Conservation (phyloP, 2,888 invertebrate species). For the Metallyticus violacea region DNA sequence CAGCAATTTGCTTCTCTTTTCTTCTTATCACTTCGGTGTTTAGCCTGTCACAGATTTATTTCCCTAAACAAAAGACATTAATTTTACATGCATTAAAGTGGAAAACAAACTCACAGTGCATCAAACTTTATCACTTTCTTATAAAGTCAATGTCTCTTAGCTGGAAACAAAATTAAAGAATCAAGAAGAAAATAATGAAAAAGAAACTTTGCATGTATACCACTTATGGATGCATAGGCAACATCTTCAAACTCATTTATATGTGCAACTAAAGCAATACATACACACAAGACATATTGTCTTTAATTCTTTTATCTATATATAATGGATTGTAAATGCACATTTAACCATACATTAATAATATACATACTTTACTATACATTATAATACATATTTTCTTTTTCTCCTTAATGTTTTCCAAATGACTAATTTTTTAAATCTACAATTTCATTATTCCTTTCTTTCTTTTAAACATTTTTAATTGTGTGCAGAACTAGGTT, state of each 20-base stretch:
- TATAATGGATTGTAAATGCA: constrained; percentile 1
- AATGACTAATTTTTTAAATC: not conserved
- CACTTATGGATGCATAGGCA: not conserved
- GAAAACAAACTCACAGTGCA: not conserved
- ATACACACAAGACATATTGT: not conserved
- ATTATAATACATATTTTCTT: constrained; percentile 20
- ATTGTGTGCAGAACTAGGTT: not conserved
- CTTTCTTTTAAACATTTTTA: not conserved
- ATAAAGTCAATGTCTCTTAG: not conserved
- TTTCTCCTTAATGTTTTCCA: not conserved
- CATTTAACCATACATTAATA: not conserved
- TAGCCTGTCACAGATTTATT: not conserved
- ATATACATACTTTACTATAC: constrained; percentile 16
- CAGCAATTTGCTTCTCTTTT: not conserved
- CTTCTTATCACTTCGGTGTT: not conserved
- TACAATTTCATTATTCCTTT: not conserved
- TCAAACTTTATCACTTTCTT: not conserved
- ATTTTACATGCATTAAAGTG: not conserved
- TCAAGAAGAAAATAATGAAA: no score
- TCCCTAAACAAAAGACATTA: not conserved
- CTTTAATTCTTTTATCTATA: constrained; percentile 1
- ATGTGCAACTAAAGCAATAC: not conserved
- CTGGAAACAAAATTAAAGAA: not conserved
- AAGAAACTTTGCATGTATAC: no score
- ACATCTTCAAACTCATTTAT: not conserved